Evolutionary conservation across 1,140 invertebrate species (phyloP).

Genomic region (Drosophila pachea): DNA sequence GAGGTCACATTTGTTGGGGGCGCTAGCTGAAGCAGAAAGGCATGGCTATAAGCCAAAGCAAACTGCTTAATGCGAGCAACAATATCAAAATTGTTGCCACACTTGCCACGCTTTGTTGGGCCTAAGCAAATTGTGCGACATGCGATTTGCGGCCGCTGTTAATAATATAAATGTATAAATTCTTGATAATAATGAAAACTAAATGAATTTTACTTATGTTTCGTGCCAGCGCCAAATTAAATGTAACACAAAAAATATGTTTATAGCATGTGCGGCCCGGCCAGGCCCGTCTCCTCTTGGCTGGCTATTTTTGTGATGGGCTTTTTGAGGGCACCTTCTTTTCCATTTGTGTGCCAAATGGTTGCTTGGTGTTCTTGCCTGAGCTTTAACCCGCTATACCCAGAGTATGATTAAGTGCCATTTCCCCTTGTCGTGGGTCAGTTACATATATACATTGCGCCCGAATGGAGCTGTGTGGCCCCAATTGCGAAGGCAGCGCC

Average conservation of each 20-base stretch:
- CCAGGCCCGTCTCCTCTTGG: constrained; percentile 25
- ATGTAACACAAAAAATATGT: constrained; percentile 61
- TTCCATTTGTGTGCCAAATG: constrained; percentile 59
- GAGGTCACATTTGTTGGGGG: constrained; percentile 53
- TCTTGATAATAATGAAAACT: constrained; percentile 64
- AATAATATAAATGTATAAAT: constrained; percentile 36
- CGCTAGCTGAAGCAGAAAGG: neutral
- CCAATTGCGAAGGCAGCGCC: constrained; percentile 40
- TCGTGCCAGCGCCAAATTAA: constrained; percentile 71
- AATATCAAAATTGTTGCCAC: constrained; percentile 26
- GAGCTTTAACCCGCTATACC: constrained; percentile 46
- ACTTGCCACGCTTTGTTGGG: constrained; percentile 33
- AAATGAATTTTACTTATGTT: constrained; percentile 75
- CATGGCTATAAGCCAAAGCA: constrained; percentile 14
- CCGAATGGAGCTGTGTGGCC: constrained; percentile 48
- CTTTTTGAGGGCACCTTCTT: constrained; percentile 53
- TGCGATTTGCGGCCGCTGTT: constrained; percentile 62
- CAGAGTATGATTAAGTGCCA: constrained; percentile 57
- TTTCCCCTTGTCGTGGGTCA: constrained; percentile 39
- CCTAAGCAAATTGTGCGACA: constrained; percentile 63
- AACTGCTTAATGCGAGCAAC: constrained; percentile 46
- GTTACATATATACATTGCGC: constrained; percentile 18
- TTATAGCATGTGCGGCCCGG: constrained; percentile 57
- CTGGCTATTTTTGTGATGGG: constrained; percentile 49
- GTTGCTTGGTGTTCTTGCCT: constrained; percentile 53